Evolutionary conservation across 1,140 invertebrate species (phyloP), one percentile per base, ranked within the genome.

Genomic region (Lucilia sericata): DNA sequence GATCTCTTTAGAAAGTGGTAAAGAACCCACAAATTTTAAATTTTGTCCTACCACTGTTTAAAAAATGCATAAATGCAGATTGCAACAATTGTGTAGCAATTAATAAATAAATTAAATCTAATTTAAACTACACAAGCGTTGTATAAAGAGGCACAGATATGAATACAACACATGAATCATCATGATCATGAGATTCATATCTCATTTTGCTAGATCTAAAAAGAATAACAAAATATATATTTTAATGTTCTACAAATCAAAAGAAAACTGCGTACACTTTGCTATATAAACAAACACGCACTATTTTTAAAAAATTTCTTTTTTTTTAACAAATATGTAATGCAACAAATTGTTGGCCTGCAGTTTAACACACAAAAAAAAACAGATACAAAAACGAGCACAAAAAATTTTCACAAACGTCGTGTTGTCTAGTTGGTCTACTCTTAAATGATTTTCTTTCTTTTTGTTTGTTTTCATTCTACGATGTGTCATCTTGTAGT

Each of bases 41-140:
- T 3, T 3, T 36, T 36, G 3, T 8, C 36, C 3, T 36, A 70
- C 60, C 65, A 70, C 65, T 70, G 65, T 70, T 21, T 12, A 13
- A 21, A 70, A 10, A 25, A 60, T 17, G n/a, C 65, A 70, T 21
- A 70, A 25, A 70, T 70, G 65, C 65, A 21, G 65, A 70, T 25
- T 70, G 65, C 19, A 70, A 21, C 65, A 70, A 70, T 70, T 70
- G 65, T 70, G 65, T 70, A 70, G 65, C 65, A 70, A 70, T 70
- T 70, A 70, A 70, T 70, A 70, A 70, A 21, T 70, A 70, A 70
- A 70, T 21, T 70, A 21, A 70, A 70, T 70, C 65, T 70, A 70
- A 70, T 70, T 70, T 25, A 70, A 70, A 70, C 10, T 21, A 21
- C 21, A 70, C 17, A 21, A 8, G 21, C 19, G n/a, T 19, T 60